Evolutionary conservation across 2,797 vertebrate genomes (phyloP).

Genomic region (Macroramphosus scolopax): DNA sequence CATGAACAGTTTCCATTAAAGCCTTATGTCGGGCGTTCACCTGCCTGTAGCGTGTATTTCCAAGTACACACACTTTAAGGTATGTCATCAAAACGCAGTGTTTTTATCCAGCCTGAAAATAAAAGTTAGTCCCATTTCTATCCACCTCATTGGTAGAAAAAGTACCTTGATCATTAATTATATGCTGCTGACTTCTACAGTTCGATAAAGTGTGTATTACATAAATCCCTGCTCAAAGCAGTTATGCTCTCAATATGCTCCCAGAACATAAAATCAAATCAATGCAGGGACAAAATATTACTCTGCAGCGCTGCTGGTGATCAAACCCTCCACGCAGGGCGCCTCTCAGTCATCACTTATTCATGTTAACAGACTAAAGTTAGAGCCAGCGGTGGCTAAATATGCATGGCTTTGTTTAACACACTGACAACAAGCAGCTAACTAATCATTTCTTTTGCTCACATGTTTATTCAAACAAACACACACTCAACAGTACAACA

Average conservation of each 20-base stretch:
- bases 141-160: background rate
- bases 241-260: conserved; percentile 4
- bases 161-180: background rate
- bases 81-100: no score
- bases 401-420: conserved; percentile 51
- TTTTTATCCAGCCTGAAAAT: no score
- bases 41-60: no score
- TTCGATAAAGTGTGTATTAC: background rate
- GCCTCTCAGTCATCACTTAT: conserved; percentile 1
- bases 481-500: conserved; percentile 12
- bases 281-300: background rate
- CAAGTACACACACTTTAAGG: no score
- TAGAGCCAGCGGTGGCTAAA: conserved; percentile 8
- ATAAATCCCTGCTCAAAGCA: background rate
- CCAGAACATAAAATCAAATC: background rate
- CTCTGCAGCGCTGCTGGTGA: conserved; percentile 17
- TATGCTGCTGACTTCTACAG: conserved; percentile 9
- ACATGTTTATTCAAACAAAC: background rate
- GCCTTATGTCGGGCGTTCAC: no score
- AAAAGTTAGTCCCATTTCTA: no score
- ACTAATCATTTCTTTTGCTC: conserved; percentile 23
- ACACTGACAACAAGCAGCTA: conserved; percentile 10
- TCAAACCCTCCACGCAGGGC: conserved; percentile 10
- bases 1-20: no score
- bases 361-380: background rate